phyloP scores from a whole-genome alignment of 2,797 vertebrate species.

The Rachycentron canadum region DNA sequence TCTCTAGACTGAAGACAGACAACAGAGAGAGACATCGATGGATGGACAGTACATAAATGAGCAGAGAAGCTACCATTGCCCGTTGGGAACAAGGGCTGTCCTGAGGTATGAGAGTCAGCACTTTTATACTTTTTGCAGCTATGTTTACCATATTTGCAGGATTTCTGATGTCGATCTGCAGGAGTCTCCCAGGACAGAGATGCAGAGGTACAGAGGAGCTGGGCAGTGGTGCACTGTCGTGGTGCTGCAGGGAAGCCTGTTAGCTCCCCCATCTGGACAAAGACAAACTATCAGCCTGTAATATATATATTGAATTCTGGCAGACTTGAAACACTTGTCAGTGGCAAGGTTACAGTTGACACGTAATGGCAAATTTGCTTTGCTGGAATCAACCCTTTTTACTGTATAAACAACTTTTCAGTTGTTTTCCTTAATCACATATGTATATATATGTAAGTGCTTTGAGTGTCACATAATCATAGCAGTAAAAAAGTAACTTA shows the following conservation, averaged over 20 bases:
- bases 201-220: slow-evolving; percentile 37
- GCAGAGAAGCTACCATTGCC: slow-evolving; percentile 34
- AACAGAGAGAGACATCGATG: slow-evolving; percentile 22
- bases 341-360: slow-evolving; percentile 52
- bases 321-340: slow-evolving; percentile 28
- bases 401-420: slow-evolving; percentile 13
- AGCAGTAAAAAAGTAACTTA: slow-evolving; percentile 17
- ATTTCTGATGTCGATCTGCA: slow-evolving; percentile 66
- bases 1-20: slow-evolving; percentile 20
- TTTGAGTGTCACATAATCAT: slow-evolving; percentile 32
- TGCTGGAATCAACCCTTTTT: slow-evolving; percentile 22
- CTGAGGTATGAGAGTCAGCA: slow-evolving; percentile 69
- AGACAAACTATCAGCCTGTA: slow-evolving; percentile 17
- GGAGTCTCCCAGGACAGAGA: slow-evolving; percentile 60
- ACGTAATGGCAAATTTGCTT: slow-evolving; percentile 32
- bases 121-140: slow-evolving; percentile 62
- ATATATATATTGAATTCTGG: slow-evolving; percentile 14
- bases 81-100: slow-evolving; percentile 53
- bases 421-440: slow-evolving; percentile 1
- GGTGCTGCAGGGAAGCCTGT: slow-evolving; percentile 55
- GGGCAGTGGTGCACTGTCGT: slow-evolving; percentile 11
- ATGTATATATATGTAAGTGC: background rate
- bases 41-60: slow-evolving; percentile 33
- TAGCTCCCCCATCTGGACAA: slow-evolving; percentile 80
- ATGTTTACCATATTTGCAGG: slow-evolving; percentile 72